Evolutionary conservation across 2,888 invertebrate genomes (phyloP).

Genomic region (Limnephilus lunatus): DNA sequence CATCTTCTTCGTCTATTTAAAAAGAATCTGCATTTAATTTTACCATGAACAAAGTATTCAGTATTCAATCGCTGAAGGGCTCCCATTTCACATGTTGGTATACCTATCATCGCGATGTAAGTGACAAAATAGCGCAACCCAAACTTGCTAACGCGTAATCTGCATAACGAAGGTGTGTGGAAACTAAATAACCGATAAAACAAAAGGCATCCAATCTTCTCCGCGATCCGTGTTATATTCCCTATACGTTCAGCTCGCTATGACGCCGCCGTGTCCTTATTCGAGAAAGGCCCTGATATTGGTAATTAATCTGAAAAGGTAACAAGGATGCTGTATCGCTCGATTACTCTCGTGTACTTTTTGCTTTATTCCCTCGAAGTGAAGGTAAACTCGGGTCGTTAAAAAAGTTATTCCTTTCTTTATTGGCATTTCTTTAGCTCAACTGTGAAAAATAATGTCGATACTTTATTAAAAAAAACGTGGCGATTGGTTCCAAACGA

Average conservation of each 20-base stretch:
- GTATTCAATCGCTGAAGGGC: not conserved
- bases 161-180: not conserved
- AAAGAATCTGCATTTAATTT: not conserved
- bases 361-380: not conserved
- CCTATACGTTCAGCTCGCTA: not conserved
- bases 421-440: constrained; percentile 2
- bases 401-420: not conserved
- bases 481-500: not conserved
- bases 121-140: not conserved
- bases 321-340: not conserved
- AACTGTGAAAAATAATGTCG: not conserved
- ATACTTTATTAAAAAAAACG: not conserved
- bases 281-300: not conserved
- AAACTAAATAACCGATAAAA: not conserved
- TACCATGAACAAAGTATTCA: not conserved
- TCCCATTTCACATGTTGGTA: not conserved
- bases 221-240: not conserved
- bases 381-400: not conserved
- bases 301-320: not conserved
- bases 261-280: not conserved
- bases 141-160: not conserved
- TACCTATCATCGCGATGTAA: not conserved
- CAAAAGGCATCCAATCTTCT: not conserved
- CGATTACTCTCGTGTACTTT: not conserved
- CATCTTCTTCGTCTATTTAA: no score